Conservation (phyloP, 2,888 invertebrate genomes). For the Caenorhabditis macrosperma region DNA sequence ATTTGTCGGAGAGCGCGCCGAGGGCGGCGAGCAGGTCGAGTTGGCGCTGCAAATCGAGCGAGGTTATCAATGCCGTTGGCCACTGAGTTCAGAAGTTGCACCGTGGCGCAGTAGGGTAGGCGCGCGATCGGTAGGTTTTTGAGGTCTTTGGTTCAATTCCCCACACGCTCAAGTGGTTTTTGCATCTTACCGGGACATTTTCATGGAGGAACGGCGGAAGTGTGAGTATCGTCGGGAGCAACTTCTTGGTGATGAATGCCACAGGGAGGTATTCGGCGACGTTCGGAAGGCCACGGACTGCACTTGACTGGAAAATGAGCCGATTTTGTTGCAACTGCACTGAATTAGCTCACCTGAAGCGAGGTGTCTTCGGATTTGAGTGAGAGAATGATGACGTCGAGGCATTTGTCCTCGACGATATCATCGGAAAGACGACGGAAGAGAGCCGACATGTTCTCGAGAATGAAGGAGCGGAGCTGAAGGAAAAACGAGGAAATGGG, state of each 20-base stretch:
- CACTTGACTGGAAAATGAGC: conserved; percentile 69
- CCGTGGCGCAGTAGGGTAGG: too few relatives aligned
- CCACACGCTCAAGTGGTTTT: too few relatives aligned
- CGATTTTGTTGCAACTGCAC: conserved; percentile 7
- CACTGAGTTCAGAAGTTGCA: too few relatives aligned
- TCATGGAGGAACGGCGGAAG: conserved; percentile 75
- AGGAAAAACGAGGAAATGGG: conserved; percentile 46
- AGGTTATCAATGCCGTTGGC: too few relatives aligned
- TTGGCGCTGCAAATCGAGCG: conserved; percentile 69
- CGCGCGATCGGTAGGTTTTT: too few relatives aligned
- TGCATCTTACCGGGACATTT: conserved; percentile 76
- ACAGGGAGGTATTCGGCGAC: conserved; percentile 75
- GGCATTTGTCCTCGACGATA: conserved; percentile 74
- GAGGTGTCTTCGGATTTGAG: conserved; percentile 69
- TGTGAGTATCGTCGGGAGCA: conserved; percentile 73
- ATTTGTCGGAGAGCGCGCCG: conserved; percentile 75
- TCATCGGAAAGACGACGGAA: conserved; percentile 77
- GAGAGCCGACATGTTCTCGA: conserved; percentile 76
- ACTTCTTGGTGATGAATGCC: conserved; percentile 70
- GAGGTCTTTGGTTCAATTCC: too few relatives aligned
- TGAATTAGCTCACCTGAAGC: conserved; percentile 56
- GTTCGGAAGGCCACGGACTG: conserved; percentile 72
- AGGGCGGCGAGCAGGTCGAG: conserved; percentile 75
- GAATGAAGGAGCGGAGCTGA: conserved; percentile 72
- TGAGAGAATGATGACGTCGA: conserved; percentile 72